A percentile compares a stretch with the other conserved stretches of the same genome.
Conservation (phyloP, 1,140 invertebrate genomes). For the Platyscapa corneri region DNA sequence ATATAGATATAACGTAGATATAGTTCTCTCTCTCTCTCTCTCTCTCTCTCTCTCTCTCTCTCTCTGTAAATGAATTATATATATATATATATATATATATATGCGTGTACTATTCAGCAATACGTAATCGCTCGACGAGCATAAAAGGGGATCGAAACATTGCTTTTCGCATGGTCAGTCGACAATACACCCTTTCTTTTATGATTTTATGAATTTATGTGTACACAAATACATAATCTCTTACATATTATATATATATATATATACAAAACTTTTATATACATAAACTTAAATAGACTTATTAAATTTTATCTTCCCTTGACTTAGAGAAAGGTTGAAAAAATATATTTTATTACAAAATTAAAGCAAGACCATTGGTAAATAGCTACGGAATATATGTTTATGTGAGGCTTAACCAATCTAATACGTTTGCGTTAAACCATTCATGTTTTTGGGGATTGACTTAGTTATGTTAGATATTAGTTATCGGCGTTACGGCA, state of each 20-base stretch:
- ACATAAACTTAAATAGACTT: not conserved
- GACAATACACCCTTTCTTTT: constrained; percentile 59
- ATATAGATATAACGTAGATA: constrained; percentile 27
- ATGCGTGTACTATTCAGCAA: constrained; percentile 59
- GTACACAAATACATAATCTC: constrained; percentile 42
- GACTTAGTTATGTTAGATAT: not conserved
- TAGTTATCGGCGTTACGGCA: constrained; percentile 12
- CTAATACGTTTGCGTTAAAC: not conserved
- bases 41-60: not conserved
- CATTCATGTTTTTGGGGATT: not conserved
- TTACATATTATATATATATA: not conserved
- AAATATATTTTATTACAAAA: constrained; percentile 58
- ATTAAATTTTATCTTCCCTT: too few species aligned
- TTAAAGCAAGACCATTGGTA: constrained; percentile 45
- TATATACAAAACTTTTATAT: constrained; percentile 24
- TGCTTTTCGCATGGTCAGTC: constrained; percentile 59
- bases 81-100: constrained; percentile 29
- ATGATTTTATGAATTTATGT: constrained; percentile 29
- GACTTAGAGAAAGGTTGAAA: not conserved
- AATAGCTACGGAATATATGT: constrained; percentile 35
- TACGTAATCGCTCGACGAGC: constrained; percentile 57
- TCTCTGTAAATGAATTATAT: constrained; percentile 45
- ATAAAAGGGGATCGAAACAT: constrained; percentile 61
- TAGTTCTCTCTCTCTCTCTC: not conserved
- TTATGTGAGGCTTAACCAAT: not conserved